These are phyloP conservation scores for Murina feae DNA, from an alignment of 2,113 vertebrate species.

Conservation along the genomic window DNA sequence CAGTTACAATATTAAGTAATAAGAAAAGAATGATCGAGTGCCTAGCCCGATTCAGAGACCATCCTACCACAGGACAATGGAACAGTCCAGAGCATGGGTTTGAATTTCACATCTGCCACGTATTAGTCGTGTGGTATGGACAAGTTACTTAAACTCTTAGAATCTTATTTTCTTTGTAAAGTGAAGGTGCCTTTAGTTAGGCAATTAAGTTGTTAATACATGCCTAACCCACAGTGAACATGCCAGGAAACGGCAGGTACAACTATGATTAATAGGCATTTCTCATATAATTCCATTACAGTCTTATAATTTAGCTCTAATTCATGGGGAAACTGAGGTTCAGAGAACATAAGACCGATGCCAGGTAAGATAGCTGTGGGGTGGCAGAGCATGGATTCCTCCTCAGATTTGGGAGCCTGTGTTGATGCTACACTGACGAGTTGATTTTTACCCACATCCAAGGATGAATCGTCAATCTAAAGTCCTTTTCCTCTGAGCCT, in stretches of 20 bases:
- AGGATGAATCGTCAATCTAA: conserved; percentile 4
- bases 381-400: background rate
- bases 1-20: background rate
- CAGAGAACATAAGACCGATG: background rate
- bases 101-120: background rate
- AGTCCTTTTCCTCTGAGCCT: background rate
- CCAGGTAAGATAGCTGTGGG: background rate
- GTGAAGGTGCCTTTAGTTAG: background rate
- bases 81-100: background rate
- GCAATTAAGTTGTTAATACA: background rate
- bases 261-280: background rate
- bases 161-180: background rate
- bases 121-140: background rate
- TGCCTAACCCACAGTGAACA: background rate
- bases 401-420: background rate
- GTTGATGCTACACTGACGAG: background rate
- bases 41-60: background rate
- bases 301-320: background rate
- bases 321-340: background rate
- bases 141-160: background rate
- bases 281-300: background rate
- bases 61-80: background rate
- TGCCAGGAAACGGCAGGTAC: background rate
- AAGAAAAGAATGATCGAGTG: background rate
- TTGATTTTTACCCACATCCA: conserved; percentile 19